phyloP scores from a whole-genome alignment of 2,113 vertebrate species.

The Istiophorus platypterus region DNA sequence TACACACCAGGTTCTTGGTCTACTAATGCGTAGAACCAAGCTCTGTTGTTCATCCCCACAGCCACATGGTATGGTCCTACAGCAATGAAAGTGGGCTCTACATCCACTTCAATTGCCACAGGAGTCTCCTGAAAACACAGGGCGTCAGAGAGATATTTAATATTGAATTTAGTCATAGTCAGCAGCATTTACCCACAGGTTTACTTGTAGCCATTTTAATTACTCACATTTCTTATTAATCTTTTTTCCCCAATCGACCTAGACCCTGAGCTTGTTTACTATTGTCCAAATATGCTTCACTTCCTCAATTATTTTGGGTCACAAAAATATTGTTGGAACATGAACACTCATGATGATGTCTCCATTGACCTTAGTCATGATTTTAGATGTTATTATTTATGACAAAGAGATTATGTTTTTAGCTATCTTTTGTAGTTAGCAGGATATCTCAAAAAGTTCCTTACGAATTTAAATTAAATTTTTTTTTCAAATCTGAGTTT shows the following conservation, averaged over 20 bases:
- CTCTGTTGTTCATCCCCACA: slow-evolving; percentile 98
- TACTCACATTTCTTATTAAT: background rate
- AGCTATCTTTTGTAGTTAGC: background rate
- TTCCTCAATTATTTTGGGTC: background rate
- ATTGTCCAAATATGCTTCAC: background rate
- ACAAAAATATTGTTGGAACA: background rate
- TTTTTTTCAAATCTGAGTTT: too few relatives aligned
- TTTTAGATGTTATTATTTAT: background rate
- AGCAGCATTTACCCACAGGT: background rate
- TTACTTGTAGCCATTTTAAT: background rate
- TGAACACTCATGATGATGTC: background rate
- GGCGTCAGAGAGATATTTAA: background rate
- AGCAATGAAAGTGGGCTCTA: slow-evolving; percentile 95
- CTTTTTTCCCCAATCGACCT: background rate
- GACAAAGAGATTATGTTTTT: background rate
- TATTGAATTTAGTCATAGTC: background rate
- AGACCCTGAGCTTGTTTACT: background rate
- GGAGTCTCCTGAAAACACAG: slow-evolving; percentile 86
- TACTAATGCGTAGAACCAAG: slow-evolving; percentile 95
- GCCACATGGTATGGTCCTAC: slow-evolving; percentile 94
- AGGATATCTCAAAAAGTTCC: background rate
- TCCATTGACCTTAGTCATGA: background rate
- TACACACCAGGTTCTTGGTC: slow-evolving; percentile 81
- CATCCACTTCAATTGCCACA: slow-evolving; percentile 91
- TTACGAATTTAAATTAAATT: background rate